phyloP scores from a whole-genome alignment of 2,113 vertebrate genomes.

The Scomber japonicus region DNA sequence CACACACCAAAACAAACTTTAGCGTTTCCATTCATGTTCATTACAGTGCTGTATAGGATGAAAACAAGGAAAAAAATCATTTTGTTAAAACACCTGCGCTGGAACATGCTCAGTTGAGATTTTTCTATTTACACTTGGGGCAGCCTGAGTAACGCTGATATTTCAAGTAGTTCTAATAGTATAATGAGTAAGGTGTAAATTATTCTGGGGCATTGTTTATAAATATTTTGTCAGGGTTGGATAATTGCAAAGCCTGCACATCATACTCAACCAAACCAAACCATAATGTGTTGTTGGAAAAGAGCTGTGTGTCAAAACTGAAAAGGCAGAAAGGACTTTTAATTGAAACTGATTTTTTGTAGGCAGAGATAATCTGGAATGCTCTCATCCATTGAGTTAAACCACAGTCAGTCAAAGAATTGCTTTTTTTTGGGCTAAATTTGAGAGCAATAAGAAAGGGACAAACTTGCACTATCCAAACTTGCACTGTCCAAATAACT shows the following conservation, averaged over 20 bases:
- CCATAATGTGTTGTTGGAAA: constrained; percentile 3
- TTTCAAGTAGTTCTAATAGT: constrained; percentile 14
- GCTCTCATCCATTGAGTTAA: background rate
- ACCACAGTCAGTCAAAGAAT: background rate
- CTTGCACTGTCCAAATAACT: too few relatives aligned
- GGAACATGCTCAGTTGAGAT: constrained; percentile 12
- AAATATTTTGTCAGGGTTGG: background rate
- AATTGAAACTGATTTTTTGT: background rate
- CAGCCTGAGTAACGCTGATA: background rate
- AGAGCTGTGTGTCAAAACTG: constrained; percentile 3
- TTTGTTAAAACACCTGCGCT: constrained; percentile 5
- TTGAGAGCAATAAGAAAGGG: background rate
- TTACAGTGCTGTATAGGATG: constrained; percentile 23
- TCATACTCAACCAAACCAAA: background rate
- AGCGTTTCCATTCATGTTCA: constrained; percentile 20
- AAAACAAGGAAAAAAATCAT: constrained; percentile 11
- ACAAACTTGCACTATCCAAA: background rate
- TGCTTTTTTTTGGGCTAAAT: background rate
- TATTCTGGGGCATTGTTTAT: background rate
- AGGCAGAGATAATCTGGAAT: background rate
- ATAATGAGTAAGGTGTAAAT: constrained; percentile 14
- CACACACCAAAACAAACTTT: constrained; percentile 51
- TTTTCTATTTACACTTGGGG: background rate
- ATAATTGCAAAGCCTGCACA: constrained; percentile 13
- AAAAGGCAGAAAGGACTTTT: constrained; percentile 22